These are phyloP conservation scores for Protosalanx chinensis DNA, from an alignment of 2,797 vertebrate species.

Conservation along the genomic window DNA sequence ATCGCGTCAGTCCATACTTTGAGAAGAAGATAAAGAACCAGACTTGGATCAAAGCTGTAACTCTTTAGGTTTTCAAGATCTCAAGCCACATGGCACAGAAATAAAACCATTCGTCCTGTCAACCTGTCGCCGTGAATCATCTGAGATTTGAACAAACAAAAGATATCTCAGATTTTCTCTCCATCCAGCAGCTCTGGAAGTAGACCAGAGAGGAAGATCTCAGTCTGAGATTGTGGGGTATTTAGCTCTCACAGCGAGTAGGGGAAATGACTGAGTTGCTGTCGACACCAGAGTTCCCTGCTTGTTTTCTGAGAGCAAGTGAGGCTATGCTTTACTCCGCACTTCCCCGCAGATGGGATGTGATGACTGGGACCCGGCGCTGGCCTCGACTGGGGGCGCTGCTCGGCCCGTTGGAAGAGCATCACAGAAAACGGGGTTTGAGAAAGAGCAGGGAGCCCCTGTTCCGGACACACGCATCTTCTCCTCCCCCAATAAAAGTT, in stretches of 20 bases:
- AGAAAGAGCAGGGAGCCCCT: constrained; percentile 30
- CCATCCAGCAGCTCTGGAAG: constrained; percentile 42
- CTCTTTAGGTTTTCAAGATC: constrained; percentile 11
- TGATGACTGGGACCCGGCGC: constrained; percentile 64
- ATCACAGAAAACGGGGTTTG: constrained; percentile 1
- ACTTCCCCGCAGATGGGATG: constrained; percentile 50
- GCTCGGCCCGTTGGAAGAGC: constrained; percentile 49
- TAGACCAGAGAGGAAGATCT: constrained; percentile 56
- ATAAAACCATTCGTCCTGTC: constrained; percentile 16
- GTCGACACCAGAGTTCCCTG: constrained; percentile 58
- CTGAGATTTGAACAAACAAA: constrained; percentile 40
- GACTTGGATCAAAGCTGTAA: neutral
- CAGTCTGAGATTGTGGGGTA: constrained; percentile 60
- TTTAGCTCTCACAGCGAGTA: constrained; percentile 66
- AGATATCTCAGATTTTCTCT: constrained; percentile 53
- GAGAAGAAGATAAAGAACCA: neutral
- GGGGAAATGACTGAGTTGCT: constrained; percentile 59
- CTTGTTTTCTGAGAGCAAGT: constrained; percentile 51
- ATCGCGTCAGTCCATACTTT: neutral
- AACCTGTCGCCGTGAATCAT: constrained; percentile 42
- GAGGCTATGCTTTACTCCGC: neutral
- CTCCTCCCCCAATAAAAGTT: constrained; percentile 59
- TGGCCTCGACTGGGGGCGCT: constrained; percentile 51
- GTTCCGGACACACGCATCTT: constrained; percentile 53
- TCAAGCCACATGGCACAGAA: constrained; percentile 10